Evolutionary conservation across 2,113 vertebrate genomes (phyloP).

Genomic region (Tachuris rubrigastra): DNA sequence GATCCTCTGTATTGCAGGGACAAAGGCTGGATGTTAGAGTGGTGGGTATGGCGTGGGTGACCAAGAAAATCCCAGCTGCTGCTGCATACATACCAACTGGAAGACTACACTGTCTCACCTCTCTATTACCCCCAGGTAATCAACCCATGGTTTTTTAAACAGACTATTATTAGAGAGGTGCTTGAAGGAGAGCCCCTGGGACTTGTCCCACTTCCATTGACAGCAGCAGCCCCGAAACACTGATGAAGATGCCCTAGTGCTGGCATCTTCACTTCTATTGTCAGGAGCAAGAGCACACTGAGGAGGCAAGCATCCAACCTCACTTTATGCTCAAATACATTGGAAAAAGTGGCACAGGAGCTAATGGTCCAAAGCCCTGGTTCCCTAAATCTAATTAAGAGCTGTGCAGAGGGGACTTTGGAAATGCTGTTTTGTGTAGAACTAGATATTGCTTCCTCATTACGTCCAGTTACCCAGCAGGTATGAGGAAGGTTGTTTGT

Average conservation of each 20-base stretch:
- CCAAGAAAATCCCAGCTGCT: neutral
- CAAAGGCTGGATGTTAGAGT: neutral
- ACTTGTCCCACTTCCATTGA: neutral
- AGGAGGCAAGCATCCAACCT: neutral
- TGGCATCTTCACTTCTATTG: neutral
- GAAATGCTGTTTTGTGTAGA: neutral
- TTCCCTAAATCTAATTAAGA: neutral
- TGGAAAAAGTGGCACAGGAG: neutral
- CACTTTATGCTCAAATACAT: neutral
- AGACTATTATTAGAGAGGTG: constrained; percentile 10
- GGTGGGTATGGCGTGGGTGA: too few species aligned
- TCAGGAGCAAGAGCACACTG: neutral
- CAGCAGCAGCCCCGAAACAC: neutral
- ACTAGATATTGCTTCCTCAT: neutral
- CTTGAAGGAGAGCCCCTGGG: neutral
- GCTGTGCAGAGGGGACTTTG: neutral
- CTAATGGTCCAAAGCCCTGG: neutral
- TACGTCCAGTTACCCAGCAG: neutral
- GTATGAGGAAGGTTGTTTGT: neutral
- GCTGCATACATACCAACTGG: neutral
- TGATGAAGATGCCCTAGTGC: neutral
- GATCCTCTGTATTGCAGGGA: neutral
- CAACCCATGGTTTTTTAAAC: neutral
- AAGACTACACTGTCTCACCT: neutral
- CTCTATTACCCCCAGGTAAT: neutral